Evolutionary conservation across 2,888 invertebrate species (phyloP), one percentile per base, ranked within the genome.

Genomic region (Geophilus truncorum): DNA sequence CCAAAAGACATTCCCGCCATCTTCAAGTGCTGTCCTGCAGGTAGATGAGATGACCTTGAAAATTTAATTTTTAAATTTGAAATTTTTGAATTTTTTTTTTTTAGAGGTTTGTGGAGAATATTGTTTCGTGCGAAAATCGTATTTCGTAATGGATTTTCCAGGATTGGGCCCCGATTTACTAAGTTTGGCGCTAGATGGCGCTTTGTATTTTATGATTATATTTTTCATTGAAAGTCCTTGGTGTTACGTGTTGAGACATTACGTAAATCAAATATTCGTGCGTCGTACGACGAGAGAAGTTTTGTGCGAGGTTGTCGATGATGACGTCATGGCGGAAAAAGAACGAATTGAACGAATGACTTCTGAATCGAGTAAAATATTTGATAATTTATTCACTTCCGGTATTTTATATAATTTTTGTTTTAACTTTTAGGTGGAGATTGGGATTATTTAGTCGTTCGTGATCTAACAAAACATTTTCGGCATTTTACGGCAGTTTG

Each of bases 381-480:
- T 79, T 84, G 88, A 2, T 84, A 85, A 23, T 85, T 84, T 4
- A 82, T 79, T 34, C 80, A 82, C 21, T 51, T 62, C 25, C 10
- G 5, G 23, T 62, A 23, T 7, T 23, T n/a, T n/a, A n/a, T 23
- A 62, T 62, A 23, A 23, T 62, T 62, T 34, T 34, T 9, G 9
- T 40, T 40, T 40, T n/a, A n/a, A n/a, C n/a, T 40, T 3, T 1
- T 40, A 40, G 40, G 15, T 40, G 40, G 15, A 40, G 15, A 40
- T 40, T 1, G 10, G 3, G 85, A 90, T 83, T 88, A 90, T 12
- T 85, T 93, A 83, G 83, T 92, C 4, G 90, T 91, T 0, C 85
- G 89, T 78, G 87, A 91, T 80, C 83, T 93, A 1, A 89, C 90
- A 82, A 93, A 93, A 86, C 88, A 87, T 76, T 93, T 91, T 83